Evolutionary conservation across 2,797 vertebrate species (phyloP), one percentile per base, ranked within the genome.

Genomic region (Epinephelus malabaricus): DNA sequence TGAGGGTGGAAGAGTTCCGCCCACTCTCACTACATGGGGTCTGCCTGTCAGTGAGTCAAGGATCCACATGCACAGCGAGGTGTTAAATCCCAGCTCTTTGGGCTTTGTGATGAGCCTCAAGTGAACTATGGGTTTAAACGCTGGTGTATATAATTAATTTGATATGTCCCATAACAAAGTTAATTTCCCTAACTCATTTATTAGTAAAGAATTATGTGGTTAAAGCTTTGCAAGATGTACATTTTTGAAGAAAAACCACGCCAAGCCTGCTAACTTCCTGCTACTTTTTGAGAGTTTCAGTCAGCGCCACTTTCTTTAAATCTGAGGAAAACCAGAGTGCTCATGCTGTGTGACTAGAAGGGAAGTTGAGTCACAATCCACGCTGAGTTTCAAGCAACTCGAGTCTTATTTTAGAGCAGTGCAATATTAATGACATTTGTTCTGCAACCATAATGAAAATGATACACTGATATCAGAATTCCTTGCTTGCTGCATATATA

Each of bases 341-440:
- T 74, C 63, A 21, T 30, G 77, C 53, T 82, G 76, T 66, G 75
- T 45, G 45, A 70, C 65, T 14, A 21, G 25, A 76, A 51, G 15
- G 25, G 65, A 64, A 69, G 59, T 71, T 56, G 15, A 73, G 53
- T 68, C 23, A 17, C 46, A 68, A 69, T 75, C 56, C 69, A 75
- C 10, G 7, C 69, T 53, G 67, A 63, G 27, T 79, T 78, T 78
- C 12, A 0, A 79, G 69, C 23, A 50, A 58, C 51, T 62, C 7
- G 0, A 45, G 70, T 82, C 21, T 73, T 77, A 78, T 83, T 88
- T 82, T 78, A 83, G 78, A 71, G 59, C 55, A 1, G 56, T 69
- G 68, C 66, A 80, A 84, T 85, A 86, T 82, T 34, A 82, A 84
- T 76, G 76, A 69, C 27, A 60, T 83, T 69, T 70, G 13, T 84